Evolutionary conservation across 2,113 vertebrate genomes (phyloP).

Genomic region (Cervus canadensis): DNA sequence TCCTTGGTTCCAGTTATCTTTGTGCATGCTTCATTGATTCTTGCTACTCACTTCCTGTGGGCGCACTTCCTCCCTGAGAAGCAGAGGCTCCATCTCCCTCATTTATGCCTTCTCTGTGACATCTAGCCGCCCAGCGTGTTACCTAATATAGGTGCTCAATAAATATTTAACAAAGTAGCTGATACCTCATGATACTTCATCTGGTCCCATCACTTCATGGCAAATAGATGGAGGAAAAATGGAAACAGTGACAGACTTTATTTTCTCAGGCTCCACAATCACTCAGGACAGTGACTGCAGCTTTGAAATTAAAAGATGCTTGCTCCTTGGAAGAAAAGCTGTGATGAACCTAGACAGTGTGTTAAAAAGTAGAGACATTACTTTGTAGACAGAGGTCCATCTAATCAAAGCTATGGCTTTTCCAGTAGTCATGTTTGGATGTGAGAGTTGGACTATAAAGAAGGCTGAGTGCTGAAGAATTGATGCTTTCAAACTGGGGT

Average conservation of each 20-base stretch:
- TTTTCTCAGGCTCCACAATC: background rate
- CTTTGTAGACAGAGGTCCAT: background rate
- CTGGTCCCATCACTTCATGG: background rate
- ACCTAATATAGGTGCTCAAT: background rate
- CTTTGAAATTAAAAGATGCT: background rate
- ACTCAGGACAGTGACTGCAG: background rate
- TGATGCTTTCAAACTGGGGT: background rate
- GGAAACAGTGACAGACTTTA: background rate
- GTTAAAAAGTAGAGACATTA: background rate
- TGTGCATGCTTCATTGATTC: background rate
- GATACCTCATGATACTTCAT: background rate
- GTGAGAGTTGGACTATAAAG: background rate
- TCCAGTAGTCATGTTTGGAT: background rate
- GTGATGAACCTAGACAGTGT: background rate
- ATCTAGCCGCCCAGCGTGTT: background rate
- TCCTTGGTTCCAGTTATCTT: background rate
- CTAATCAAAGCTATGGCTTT: background rate
- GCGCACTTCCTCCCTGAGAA: background rate
- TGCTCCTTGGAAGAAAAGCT: background rate
- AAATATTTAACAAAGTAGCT: background rate
- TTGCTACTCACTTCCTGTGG: background rate
- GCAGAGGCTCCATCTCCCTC: background rate
- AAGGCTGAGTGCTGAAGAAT: accelerated
- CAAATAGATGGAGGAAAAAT: background rate
- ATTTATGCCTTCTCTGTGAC: background rate